Evolutionary conservation across 1,140 invertebrate genomes (phyloP), one percentile per base, ranked within the genome.

Genomic region (Mactra quadrangularis): DNA sequence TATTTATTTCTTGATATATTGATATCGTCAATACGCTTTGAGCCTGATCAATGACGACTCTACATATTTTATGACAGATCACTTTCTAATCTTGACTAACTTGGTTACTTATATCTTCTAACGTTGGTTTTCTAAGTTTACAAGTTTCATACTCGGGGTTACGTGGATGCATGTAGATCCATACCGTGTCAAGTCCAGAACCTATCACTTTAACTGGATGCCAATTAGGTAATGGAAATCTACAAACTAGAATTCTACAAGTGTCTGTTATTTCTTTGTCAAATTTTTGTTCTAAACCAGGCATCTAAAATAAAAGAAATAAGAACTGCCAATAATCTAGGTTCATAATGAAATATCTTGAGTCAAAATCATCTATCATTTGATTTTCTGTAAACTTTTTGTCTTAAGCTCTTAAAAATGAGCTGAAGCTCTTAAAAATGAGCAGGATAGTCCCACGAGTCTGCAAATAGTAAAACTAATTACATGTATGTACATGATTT

Each of bases 171-270:
- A 76, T 76, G 35, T 76, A 76, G 1, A 62, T 33, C 74, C 74
- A 76, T 33, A 76, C 74, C 3, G 74, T 45, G 59, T 76, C 74
- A 0, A 76, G 35, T 62, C 74, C 74, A 45, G 33, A 22, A n/a
- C 74, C 74, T n/a, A 62, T 50, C 6, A 60, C 38, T 47, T 35
- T 76, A 22, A 76, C 74, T n/a, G 74, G 74, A 45, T 60, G 59
- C 74, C 74, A 76, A 29, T 76, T 76, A 9, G 74, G 74, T 19
- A 76, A 57, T 3, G 74, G 74, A 29, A 76, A 76, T n/a, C 74
- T n/a, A 9, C 53, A 76, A 47, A 57, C 74, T 45, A 76, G 19
- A 45, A 76, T 60, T 52, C 74, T 76, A 50, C 53, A 62, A 13
- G n/a, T 31, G 27, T 27, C 22, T 33, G 55, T 47, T 17, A 76